Conservation (phyloP, 2,888 invertebrate genomes). For the Dicranocentrus wangi region DNA sequence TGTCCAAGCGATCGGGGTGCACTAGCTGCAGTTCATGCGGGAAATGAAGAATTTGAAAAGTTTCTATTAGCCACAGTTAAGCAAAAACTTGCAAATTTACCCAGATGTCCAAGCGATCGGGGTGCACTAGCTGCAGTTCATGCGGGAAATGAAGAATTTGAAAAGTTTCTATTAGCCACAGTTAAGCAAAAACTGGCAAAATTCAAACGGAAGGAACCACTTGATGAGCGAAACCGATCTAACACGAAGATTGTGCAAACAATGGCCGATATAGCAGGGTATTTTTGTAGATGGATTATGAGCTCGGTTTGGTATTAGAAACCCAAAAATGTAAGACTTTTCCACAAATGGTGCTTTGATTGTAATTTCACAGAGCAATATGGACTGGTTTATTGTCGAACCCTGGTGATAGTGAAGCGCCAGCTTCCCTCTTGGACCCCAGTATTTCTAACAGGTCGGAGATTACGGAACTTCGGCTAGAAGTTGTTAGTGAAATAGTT, state of each 20-base stretch:
- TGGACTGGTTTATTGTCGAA: conserved; percentile 45
- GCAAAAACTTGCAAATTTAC: conserved; percentile 62
- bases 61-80: conserved; percentile 54
- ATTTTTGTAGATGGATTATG: not conserved
- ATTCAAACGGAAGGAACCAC: conserved; percentile 54
- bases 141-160: conserved; percentile 42
- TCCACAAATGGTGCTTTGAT: too few relatives aligned
- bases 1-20: conserved; percentile 18
- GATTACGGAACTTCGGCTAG: conserved; percentile 40
- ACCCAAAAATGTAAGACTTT: too few relatives aligned
- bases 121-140: conserved; percentile 2
- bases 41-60: conserved; percentile 57
- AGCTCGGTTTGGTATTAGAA: too few relatives aligned
- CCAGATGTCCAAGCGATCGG: conserved; percentile 15
- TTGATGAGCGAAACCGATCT: conserved; percentile 54
- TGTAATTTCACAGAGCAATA: conserved; percentile 28
- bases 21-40: not conserved
- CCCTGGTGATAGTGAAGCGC: conserved; percentile 10
- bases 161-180: conserved; percentile 56
- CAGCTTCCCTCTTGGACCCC: not conserved
- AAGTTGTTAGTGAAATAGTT: conserved; percentile 42
- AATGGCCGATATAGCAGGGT: conserved; percentile 46
- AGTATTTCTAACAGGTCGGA: conserved; percentile 23
- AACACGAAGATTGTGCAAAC: conserved; percentile 8
- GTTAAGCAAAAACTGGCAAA: conserved; percentile 60